phyloP scores from a whole-genome alignment of 2,797 vertebrate genomes.

The Micropoecilia bifurca region DNA sequence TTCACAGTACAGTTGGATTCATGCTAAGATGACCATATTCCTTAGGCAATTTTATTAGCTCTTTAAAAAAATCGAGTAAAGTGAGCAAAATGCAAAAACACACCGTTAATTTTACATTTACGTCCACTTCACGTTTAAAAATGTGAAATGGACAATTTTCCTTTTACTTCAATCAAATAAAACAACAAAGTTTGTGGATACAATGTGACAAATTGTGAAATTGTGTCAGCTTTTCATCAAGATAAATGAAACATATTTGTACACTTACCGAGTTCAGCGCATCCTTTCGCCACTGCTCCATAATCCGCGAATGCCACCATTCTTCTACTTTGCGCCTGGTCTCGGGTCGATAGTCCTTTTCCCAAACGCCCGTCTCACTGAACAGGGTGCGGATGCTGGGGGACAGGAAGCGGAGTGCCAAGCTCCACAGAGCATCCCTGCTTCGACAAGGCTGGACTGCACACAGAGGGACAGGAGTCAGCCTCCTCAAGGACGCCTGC shows the following conservation, averaged over 20 bases:
- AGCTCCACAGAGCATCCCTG: conserved; percentile 30
- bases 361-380: conserved; percentile 91
- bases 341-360: conserved; percentile 84
- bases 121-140: not conserved
- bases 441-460: conserved; percentile 49
- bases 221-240: not conserved
- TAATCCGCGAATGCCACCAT: conserved; percentile 90
- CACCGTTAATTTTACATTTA: not conserved
- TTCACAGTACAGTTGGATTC: not conserved
- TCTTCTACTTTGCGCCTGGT: conserved; percentile 88
- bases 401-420: not conserved
- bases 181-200: not conserved
- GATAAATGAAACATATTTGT: not conserved
- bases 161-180: not conserved
- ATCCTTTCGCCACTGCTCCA: conserved; percentile 80
- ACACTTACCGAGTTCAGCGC: conserved; percentile 80
- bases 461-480: conserved; percentile 64
- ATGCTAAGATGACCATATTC: not conserved
- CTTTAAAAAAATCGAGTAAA: not conserved
- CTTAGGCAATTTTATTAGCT: not conserved
- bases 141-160: not conserved
- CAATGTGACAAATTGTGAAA: not conserved
- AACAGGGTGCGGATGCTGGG: conserved; percentile 81
- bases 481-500: conserved; percentile 66
- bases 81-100: not conserved